A percentile compares a stretch with the other conserved stretches of the same genome.
phyloP scores from a whole-genome alignment of 2,113 vertebrate species.

The Coturnix japonica region DNA sequence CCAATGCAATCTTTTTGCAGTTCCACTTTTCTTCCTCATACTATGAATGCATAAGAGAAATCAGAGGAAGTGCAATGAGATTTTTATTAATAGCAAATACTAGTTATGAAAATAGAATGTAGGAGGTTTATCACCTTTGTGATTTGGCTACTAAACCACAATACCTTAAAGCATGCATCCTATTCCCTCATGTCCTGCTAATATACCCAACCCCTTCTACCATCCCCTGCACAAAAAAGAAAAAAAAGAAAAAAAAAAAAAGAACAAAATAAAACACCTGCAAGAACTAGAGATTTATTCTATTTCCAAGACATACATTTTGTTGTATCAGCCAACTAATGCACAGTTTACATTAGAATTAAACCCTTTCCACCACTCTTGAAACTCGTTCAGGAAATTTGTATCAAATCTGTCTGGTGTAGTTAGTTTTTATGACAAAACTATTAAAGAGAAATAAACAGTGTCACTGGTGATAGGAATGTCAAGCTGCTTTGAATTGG shows the following conservation, averaged over 20 bases:
- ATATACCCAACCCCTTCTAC: not conserved
- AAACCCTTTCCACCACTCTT: conserved; percentile 52
- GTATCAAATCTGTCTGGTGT: conserved; percentile 48
- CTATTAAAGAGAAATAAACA: conserved; percentile 66
- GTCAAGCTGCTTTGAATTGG: conserved; percentile 72
- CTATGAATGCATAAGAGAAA: not conserved
- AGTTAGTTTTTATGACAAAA: conserved; percentile 68
- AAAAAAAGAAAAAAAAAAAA: not conserved
- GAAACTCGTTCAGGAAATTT: conserved; percentile 58
- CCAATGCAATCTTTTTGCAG: not conserved
- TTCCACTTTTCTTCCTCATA: not conserved
- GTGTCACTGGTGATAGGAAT: conserved; percentile 72
- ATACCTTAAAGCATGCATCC: not conserved
- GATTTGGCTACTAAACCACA: conserved; percentile 19
- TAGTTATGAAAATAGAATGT: conserved; percentile 5
- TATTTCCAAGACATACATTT: not conserved
- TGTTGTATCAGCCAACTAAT: not conserved
- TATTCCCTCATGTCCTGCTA: conserved; percentile 3
- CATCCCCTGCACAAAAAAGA: not conserved
- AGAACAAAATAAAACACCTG: not conserved
- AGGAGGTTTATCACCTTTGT: conserved; percentile 4
- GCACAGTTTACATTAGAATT: conserved; percentile 39
- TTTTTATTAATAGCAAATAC: conserved; percentile 32
- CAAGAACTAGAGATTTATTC: conserved; percentile 9
- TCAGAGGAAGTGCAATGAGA: not conserved